These are phyloP conservation scores for Andrena camellia DNA, from an alignment of 2,888 invertebrate genomes.

Conservation along the genomic window DNA sequence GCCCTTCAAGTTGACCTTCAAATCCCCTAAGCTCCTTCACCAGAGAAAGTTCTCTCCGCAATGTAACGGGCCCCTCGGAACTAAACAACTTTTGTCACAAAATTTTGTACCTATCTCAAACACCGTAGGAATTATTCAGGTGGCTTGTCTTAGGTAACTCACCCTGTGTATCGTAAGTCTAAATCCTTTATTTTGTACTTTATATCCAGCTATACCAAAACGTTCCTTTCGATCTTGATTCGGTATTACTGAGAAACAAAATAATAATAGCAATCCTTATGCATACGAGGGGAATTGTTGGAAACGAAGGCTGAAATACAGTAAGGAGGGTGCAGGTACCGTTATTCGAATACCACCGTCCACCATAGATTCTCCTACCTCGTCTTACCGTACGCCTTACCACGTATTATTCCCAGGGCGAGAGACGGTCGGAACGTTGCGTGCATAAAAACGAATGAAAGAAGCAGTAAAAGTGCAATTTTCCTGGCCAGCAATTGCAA, in stretches of 20 bases:
- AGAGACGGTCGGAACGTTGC: constrained; percentile 25
- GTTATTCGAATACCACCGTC: constrained; percentile 1
- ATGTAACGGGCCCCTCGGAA: too few species aligned
- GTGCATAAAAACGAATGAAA: constrained; percentile 44
- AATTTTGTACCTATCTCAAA: too few species aligned
- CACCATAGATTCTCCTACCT: neutral
- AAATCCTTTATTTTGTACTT: too few species aligned
- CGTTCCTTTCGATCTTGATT: too few species aligned
- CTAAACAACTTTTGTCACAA: too few species aligned
- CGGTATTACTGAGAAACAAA: neutral
- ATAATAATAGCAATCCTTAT: neutral
- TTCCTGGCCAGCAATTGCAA: constrained; percentile 52
- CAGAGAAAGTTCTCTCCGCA: too few species aligned
- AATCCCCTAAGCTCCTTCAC: too few species aligned
- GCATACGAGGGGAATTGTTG: neutral
- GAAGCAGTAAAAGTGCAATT: constrained; percentile 38
- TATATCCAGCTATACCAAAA: neutral
- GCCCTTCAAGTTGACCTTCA: too few species aligned
- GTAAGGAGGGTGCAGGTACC: constrained; percentile 11
- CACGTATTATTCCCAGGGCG: constrained; percentile 37
- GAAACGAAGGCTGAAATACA: neutral
- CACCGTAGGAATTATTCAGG: too few species aligned
- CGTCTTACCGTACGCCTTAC: constrained; percentile 5
- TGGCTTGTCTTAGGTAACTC: too few species aligned
- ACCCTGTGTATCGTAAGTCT: too few species aligned